phyloP scores from a whole-genome alignment of 1,140 invertebrate genomes.

The Antheraea pernyi region DNA sequence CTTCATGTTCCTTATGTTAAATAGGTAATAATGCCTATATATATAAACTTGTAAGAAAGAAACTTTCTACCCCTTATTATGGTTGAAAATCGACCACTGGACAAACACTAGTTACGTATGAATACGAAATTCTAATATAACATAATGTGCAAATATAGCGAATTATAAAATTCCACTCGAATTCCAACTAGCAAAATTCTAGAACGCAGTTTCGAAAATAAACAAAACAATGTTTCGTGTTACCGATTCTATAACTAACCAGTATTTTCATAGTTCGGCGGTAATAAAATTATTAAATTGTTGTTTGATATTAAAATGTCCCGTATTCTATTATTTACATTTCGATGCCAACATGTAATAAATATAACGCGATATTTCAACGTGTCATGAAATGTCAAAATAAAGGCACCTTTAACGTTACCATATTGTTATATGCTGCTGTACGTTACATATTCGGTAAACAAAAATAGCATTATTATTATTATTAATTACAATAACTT shows the following conservation, averaged over 20 bases:
- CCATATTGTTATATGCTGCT: too few species aligned
- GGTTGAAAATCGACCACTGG: too few species aligned
- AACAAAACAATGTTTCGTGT: background rate
- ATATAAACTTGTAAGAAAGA: too few species aligned
- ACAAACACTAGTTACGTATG: too few species aligned
- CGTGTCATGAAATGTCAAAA: background rate
- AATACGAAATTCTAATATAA: too few species aligned
- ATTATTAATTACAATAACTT: background rate
- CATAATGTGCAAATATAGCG: too few species aligned
- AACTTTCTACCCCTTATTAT: too few species aligned
- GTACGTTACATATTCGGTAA: constrained; percentile 1
- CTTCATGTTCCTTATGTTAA: too few species aligned
- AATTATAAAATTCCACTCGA: too few species aligned
- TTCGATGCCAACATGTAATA: background rate
- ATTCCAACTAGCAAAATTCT: background rate
- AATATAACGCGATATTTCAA: background rate
- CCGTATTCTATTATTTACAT: background rate
- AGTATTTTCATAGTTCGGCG: background rate
- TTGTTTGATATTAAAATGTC: constrained; percentile 1
- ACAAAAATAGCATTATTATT: background rate
- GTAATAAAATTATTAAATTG: constrained; percentile 8
- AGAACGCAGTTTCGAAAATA: background rate
- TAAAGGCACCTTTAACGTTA: background rate
- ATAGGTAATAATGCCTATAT: too few species aligned
- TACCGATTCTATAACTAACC: background rate